Percentiles rank a stretch among this genome's conserved stretches.
These are phyloP conservation scores for Drosophila subsilvestris DNA, from an alignment of 2,888 invertebrate genomes.

Conservation along the genomic window DNA sequence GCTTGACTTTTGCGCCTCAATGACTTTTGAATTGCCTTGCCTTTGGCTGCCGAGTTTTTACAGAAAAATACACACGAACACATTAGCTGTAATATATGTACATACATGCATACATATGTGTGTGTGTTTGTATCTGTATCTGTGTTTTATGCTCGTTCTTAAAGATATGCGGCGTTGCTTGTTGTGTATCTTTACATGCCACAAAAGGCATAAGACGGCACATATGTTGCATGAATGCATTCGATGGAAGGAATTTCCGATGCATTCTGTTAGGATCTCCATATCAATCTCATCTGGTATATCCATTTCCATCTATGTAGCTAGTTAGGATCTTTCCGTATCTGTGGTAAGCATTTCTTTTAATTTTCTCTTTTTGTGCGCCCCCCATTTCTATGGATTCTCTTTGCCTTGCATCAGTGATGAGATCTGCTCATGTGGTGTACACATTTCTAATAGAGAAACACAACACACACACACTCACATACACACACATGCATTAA, in stretches of 20 bases:
- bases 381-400: not conserved
- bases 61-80: slow-evolving; percentile 29
- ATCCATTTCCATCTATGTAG: not conserved
- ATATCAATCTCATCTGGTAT: not conserved
- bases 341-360: slow-evolving; percentile 2
- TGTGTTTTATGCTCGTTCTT: slow-evolving; percentile 52
- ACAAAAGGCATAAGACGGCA: slow-evolving; percentile 40
- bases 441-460: not conserved
- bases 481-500: slow-evolving; percentile 57
- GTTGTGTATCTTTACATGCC: slow-evolving; percentile 34
- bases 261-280: not conserved
- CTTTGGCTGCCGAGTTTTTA: slow-evolving; percentile 73
- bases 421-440: not conserved
- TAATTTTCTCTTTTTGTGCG: not conserved
- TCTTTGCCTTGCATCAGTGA: not conserved
- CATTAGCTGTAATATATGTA: slow-evolving; percentile 12
- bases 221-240: slow-evolving; percentile 68
- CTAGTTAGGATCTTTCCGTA: not conserved
- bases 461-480: slow-evolving; percentile 20
- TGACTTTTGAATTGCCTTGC: slow-evolving; percentile 80
- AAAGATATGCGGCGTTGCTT: slow-evolving; percentile 29
- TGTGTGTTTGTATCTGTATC: slow-evolving; percentile 32
- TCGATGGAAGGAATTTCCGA: slow-evolving; percentile 1
- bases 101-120: slow-evolving; percentile 19
- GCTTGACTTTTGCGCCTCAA: slow-evolving; percentile 81